Base-by-base conservation (phyloP, 2,797 vertebrate genomes). In the Glossophaga mutica region DNA sequence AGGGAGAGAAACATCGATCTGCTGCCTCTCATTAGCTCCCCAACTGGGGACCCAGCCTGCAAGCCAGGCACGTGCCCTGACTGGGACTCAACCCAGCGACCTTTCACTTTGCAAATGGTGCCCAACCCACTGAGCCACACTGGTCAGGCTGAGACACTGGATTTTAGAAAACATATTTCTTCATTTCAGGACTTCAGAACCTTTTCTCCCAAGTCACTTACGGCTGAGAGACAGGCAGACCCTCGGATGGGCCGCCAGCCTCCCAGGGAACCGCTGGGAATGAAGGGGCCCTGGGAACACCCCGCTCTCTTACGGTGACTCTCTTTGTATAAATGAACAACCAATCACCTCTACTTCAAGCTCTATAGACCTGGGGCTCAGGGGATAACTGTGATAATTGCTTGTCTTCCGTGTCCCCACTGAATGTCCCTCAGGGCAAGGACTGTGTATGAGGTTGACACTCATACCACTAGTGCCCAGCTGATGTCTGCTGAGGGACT, bases 211-310 rank as follows among this genome's bases (percentile, higher is more conserved):
- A 76, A 24, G 50, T n/a, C 14, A 44, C 0, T n/a, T 32, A 14
- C 0, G 44, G 46, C 1, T 0, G 9, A 37, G 59, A 19, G 50
- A 81, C 3, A 10, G 32, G 16, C 2, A 9, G n/a, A 48, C n/a
- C 7, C 59, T 18, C 5, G 7, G 57, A 29, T 2, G 19, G 16
- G 16, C 68, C 2, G 1, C 6, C 50, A 16, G 39, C 29, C 39
- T 24, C 70, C 50, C 19, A 4, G 22, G 42, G 29, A 52, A 34
- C 19, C 42, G 42, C 34, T 3, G 29, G 37, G 57, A 50, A 22
- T 18, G 39, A 52, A 85, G 34, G 34, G 50, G 4, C 26, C 65
- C 18, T 0, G 19, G 37, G 42, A 32, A 68, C 48, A 29, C 50
- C 68, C 14, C 37, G 6, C n/a, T 42, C 68, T 62, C 32, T 44